Evolutionary conservation across 2,113 vertebrate species (phyloP), one percentile per base, ranked within the genome.

Genomic region (Empidonax traillii): DNA sequence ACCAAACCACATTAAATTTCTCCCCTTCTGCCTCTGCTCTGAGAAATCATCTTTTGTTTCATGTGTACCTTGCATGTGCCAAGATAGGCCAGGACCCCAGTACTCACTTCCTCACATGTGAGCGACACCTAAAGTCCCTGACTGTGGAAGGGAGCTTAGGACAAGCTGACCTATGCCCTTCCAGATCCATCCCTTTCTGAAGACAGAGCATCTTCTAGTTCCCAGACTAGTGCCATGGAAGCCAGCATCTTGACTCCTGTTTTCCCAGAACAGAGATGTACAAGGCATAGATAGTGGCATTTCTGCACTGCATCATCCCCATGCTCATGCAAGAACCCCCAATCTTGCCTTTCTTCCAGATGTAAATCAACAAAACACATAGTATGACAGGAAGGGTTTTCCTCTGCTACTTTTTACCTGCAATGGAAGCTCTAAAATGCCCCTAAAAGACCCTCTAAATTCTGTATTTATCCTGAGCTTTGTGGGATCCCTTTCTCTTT

Each of bases 171-270:
- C 22, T 83, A 28, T 6, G 41, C 31, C 12, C n/a, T 79, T 59
- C 20, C 33, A 96, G 6, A 80, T 24, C 33, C 67, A 92, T 23
- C 23, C 75, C 62, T 19, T 90, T 65, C 44, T 61, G 62, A 80
- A 88, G 67, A 33, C 39, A 24, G 30, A 6, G 47, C 27, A 51
- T 10, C 39, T 59, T 63, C 65, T 23, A 72, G 52, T 43, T 7
- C 39, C 16, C 33, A 59, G 35, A 24, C 12, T 53, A 43, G 4
- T 30, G 27, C 21, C 0, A 0, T 49, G 30, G 37, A 58, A 86
- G 21, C 20, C 43, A 74, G 37, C 41, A 74, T 7, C 65, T 44
- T 39, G 24, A 56, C 24, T 76, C 28, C 25, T 33, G 31, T 25
- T 66, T 43, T 55, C 35, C 72, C 19, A 4, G 27, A 39, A 81